Evolutionary conservation across 2,888 invertebrate genomes (phyloP), one percentile per base, ranked within the genome.

Genomic region (Nomada lathburiana): DNA sequence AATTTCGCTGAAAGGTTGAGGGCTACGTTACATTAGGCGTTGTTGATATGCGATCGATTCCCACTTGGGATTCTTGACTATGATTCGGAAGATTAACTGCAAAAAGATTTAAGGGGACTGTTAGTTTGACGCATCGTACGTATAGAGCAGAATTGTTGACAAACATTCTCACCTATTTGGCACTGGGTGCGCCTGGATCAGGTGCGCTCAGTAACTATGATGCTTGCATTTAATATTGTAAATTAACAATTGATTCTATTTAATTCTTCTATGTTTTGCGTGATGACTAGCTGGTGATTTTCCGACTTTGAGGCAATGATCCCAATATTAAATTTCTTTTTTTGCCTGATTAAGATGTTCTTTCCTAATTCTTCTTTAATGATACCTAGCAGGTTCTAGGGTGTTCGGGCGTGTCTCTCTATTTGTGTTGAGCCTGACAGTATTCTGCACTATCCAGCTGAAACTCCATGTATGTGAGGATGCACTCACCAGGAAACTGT

Each of bases 351-450:
- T 79, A 76, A 75, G 81, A 80, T 84, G 74, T 69, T 36, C 36
- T 74, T 76, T 60, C 70, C 69, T 64, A 68, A 50, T 72, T 64
- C 78, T 71, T 59, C 60, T 82, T 80, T 83, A 88, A 84, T 72
- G 73, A 47, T 88, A 83, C 86, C 87, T 88, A 86, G 76, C 83
- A 85, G 86, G 65, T 85, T 79, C 86, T 85, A 82, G 83, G 86
- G 82, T 84, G 76, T 82, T 82, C 87, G 89, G 89, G 86, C 89
- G 91, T 91, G 90, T 92, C 92, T 91, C 95, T 95, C 96, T 97
- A 97, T 97, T 98, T 98, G 98, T 98, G 98, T 97, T 98, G 98
- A 95, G 98, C 98, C 96, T 98, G 98, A 97, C 98, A 98, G 96
- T 98, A 98, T 96, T 98, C 98, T 96, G 98, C 98, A 95, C 98